These are phyloP conservation scores for Porites australiensis DNA, from an alignment of 64 coral and sea anemone genomes.

Conservation along the genomic window DNA sequence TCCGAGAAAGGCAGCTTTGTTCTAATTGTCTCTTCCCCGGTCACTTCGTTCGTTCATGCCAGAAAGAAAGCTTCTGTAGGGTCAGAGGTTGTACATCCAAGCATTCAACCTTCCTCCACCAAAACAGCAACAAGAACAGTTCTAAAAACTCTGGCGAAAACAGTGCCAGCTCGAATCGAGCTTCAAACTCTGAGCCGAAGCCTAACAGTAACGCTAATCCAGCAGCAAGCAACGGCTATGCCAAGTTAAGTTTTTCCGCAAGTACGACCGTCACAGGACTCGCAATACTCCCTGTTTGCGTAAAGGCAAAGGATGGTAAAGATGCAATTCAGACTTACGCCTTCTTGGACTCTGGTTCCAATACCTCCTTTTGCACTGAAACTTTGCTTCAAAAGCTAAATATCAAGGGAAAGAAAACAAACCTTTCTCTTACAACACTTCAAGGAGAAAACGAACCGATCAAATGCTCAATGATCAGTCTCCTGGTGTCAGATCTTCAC, in stretches of 20 bases:
- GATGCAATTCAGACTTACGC: conserved; percentile 28
- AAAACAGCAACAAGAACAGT: not conserved
- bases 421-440: conserved; percentile 45
- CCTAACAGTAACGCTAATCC: not conserved
- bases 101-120: conserved; percentile 46
- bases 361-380: conserved; percentile 42
- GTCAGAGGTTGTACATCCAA: conserved; percentile 1
- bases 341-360: conserved; percentile 31
- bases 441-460: conserved; percentile 4
- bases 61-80: conserved; percentile 17
- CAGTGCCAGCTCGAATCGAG: not conserved
- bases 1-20: not conserved
- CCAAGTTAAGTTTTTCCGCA: not conserved
- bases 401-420: conserved; percentile 31
- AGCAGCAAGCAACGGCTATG: not conserved
- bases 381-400: conserved; percentile 8
- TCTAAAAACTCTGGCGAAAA: not conserved
- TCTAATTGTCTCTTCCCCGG: conserved; percentile 2
- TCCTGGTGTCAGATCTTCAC: conserved; percentile 14
- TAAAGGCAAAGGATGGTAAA: not conserved
- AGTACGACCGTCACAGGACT: not conserved
- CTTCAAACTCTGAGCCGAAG: not conserved
- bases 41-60: conserved; percentile 6
- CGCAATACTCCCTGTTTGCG: not conserved
- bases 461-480: conserved; percentile 23